Evolutionary conservation across 2,797 vertebrate species (phyloP).

Genomic region (Dermochelys coriacea): DNA sequence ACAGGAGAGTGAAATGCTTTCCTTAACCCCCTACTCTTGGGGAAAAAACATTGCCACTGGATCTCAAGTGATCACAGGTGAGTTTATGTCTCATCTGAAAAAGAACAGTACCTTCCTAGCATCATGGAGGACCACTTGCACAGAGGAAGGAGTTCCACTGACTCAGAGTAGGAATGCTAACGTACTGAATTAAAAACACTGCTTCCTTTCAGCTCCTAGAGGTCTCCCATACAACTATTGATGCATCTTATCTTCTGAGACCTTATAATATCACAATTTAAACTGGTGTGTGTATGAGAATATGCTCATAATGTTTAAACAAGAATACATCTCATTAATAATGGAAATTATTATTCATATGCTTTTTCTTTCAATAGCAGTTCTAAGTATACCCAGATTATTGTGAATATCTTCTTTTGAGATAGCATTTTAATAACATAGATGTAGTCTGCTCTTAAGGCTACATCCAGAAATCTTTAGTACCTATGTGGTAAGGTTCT

Average conservation of each 20-base stretch:
- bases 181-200: background rate
- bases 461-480: background rate
- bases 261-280: background rate
- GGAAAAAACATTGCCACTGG: background rate
- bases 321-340: background rate
- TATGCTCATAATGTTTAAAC: slow-evolving; percentile 6
- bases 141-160: background rate
- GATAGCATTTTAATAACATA: slow-evolving; percentile 28
- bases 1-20: background rate
- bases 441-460: background rate
- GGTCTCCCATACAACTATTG: rapidly evolving
- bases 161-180: background rate
- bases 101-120: background rate
- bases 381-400: background rate
- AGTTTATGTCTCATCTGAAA: background rate
- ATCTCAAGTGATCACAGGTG: rapidly evolving
- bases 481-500: slow-evolving; percentile 12
- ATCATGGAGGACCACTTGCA: background rate
- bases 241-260: background rate
- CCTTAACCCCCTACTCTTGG: background rate
- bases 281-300: background rate
- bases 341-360: background rate
- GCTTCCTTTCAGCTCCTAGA: background rate
- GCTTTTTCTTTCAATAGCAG: slow-evolving; percentile 8
- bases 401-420: slow-evolving; percentile 18